Base-by-base conservation (phyloP, 2,888 invertebrate genomes). In the Poecilus cupreus region DNA sequence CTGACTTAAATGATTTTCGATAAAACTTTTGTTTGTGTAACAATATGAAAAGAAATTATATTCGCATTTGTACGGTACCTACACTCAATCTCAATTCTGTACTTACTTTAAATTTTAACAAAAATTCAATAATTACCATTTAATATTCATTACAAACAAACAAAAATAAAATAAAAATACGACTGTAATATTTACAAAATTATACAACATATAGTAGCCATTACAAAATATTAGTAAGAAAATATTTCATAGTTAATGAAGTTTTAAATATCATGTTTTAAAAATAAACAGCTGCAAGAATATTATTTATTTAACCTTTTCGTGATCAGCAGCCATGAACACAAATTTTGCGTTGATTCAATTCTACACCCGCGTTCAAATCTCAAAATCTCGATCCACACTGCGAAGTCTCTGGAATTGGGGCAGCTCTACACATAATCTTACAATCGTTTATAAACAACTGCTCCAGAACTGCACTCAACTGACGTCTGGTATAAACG, bases 121-220 rank as follows among this genome's bases (percentile, higher is more conserved):
- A 68, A 60, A 68, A 68, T 32, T 68, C 64, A 68, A 68, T 68
- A 37, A 68, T 68, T 32, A 68, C 64, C 64, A 68, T 68, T 68
- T 68, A 68, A 68, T 68, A 68, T 68, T 18, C 37, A 26, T n/a
- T 13, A 11, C 60, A 26, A n/a, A 60, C 60, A 68, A 68, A 68
- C 11, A 60, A 60, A 60, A 60, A 60, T 60, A 60, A 60, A 60
- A 60, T 11, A 22, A 11, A 57, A 32, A 13, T 10, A n/a, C 43
- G 10, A 13, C 46, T 11, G 32, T 60, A 26, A 13, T 2, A 32
- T 54, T 60, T 68, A 37, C 16, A 37, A 68, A 37, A 68, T 68
- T 37, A 68, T 68, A 68, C 5, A 18, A 1, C 4, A 51, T n/a
- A 24, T 24, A 60, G 11, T 16, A 37, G 37, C 37, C 16, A 68